Evolutionary conservation across 1,140 invertebrate genomes (phyloP).

Genomic region (Bombus picipes): DNA sequence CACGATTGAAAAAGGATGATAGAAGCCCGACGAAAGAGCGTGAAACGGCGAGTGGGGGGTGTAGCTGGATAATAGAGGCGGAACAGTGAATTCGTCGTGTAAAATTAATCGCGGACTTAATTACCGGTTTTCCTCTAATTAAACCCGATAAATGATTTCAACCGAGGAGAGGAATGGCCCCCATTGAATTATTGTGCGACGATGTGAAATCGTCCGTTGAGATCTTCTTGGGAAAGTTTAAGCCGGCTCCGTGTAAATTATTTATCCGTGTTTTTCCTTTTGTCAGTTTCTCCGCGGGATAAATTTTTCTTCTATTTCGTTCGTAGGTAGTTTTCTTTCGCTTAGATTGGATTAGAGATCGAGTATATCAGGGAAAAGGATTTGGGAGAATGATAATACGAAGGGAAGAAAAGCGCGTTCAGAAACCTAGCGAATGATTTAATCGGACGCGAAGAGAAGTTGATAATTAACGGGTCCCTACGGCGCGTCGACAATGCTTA

Average conservation of each 20-base stretch:
- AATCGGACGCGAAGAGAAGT: slow-evolving; percentile 21
- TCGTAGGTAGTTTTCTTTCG: too few relatives aligned
- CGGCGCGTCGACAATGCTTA: slow-evolving; percentile 25
- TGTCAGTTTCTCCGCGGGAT: too few relatives aligned
- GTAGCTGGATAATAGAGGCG: neutral
- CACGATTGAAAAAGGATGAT: slow-evolving; percentile 58
- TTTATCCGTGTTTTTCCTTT: too few relatives aligned
- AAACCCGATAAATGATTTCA: slow-evolving; percentile 42
- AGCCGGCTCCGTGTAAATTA: too few relatives aligned
- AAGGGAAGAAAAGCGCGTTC: neutral
- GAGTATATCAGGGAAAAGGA: neutral
- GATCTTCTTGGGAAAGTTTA: neutral
- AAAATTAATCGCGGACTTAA: slow-evolving; percentile 63
- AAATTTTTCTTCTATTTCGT: too few relatives aligned
- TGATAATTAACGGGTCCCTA: slow-evolving; percentile 47
- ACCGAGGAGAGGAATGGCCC: neutral
- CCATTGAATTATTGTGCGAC: slow-evolving; percentile 9
- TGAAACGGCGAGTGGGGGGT: neutral
- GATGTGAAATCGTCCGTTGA: neutral
- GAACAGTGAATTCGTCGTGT: slow-evolving; percentile 44
- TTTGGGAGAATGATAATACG: neutral
- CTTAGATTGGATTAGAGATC: neutral
- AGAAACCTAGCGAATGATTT: neutral
- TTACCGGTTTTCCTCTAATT: slow-evolving; percentile 56
- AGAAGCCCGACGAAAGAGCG: slow-evolving; percentile 11